A percentile compares a stretch with the other conserved stretches of the same genome.
Evolutionary conservation across 2,888 invertebrate species (phyloP).

Genomic region (Trichopoda pennipes): DNA sequence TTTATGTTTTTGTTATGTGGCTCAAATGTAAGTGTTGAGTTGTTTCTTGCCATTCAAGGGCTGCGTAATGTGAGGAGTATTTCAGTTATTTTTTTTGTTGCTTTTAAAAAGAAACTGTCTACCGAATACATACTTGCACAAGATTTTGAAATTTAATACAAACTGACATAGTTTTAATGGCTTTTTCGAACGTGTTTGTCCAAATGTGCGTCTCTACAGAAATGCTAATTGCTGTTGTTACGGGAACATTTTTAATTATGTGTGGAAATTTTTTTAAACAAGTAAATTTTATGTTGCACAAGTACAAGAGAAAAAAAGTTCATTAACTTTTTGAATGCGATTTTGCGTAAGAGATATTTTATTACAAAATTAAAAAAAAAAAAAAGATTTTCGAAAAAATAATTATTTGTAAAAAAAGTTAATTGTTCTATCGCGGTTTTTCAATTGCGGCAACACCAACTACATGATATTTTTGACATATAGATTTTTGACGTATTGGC

Average conservation of each 20-base stretch:
- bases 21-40: neutral
- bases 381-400: too few species aligned
- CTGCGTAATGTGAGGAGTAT: conserved; percentile 49
- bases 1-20: conserved; percentile 20
- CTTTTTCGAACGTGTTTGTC: neutral
- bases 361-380: too few species aligned
- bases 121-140: neutral
- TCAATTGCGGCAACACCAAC: too few species aligned
- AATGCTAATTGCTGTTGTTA: conserved; percentile 4
- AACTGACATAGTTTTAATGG: conserved; percentile 57
- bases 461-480: too few species aligned
- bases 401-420: too few species aligned
- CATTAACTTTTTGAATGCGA: neutral
- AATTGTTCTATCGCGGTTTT: too few species aligned
- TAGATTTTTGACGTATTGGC: too few species aligned
- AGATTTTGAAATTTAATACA: conserved; percentile 64
- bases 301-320: conserved; percentile 1
- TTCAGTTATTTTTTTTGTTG: conserved; percentile 48
- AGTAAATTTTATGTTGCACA: conserved; percentile 3
- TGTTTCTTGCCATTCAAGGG: conserved; percentile 53
- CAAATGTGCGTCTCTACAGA: neutral
- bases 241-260: conserved; percentile 14
- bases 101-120: conserved; percentile 29
- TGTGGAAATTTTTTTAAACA: conserved; percentile 7
- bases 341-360: too few species aligned